Evolutionary conservation across 2,888 invertebrate species (phyloP).

Genomic region (Agonopterix subpropinquella): DNA sequence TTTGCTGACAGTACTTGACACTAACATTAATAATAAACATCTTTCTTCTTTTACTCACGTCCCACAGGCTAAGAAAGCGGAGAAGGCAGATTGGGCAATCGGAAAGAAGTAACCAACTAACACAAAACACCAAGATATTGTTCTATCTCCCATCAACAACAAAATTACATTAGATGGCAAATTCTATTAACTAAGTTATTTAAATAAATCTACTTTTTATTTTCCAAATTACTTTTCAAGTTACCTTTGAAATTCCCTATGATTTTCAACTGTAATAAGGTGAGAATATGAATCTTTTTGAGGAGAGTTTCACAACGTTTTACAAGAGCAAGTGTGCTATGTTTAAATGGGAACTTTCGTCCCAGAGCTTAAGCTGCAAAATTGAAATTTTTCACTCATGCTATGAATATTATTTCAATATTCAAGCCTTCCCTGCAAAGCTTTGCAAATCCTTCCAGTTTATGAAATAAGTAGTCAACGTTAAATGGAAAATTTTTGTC

Average conservation of each 20-base stretch:
- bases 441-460: conserved; percentile 36
- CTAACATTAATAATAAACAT: too few relatives aligned
- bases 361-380: conserved; percentile 30
- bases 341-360: conserved; percentile 19
- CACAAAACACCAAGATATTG: conserved; percentile 20
- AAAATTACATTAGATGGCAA: conserved; percentile 31
- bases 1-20: too few relatives aligned
- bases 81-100: conserved; percentile 82
- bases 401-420: conserved; percentile 2
- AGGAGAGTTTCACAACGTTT: conserved; percentile 26
- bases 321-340: conserved; percentile 35
- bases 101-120: conserved; percentile 75
- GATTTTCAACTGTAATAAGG: conserved; percentile 39
- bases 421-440: conserved; percentile 26
- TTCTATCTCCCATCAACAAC: conserved; percentile 19
- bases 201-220: conserved; percentile 51
- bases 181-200: conserved; percentile 43
- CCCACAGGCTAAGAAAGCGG: conserved; percentile 86
- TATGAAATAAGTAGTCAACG: conserved; percentile 10
- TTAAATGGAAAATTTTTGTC: conserved; percentile 14
- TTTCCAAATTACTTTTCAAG: conserved; percentile 11
- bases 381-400: conserved; percentile 5
- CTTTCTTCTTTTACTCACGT: conserved; percentile 34
- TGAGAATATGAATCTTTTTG: conserved; percentile 45
- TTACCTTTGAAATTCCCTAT: conserved; percentile 31